Conservation (phyloP, 1,140 invertebrate species). For the Amphibalanus amphitrite region DNA sequence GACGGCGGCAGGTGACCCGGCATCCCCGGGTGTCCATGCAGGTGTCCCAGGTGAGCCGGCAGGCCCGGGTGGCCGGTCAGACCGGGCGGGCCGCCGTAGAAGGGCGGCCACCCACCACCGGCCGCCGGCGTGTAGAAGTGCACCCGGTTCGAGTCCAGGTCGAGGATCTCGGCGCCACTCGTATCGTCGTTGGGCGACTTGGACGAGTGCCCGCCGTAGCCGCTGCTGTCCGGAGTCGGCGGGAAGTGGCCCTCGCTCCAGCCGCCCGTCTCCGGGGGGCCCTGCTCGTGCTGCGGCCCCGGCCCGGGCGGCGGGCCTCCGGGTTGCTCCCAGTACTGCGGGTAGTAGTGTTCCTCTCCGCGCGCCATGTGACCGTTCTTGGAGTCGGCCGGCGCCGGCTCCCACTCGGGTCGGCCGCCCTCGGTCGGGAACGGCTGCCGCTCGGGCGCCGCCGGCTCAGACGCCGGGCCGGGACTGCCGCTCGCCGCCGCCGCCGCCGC, state of each 20-base stretch:
- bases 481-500: background rate
- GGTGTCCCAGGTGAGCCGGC: too few relatives aligned
- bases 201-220: background rate
- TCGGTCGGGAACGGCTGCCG: background rate
- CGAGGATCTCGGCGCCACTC: slow-evolving; percentile 50
- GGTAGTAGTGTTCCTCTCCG: background rate
- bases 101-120: too few relatives aligned
- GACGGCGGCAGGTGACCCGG: too few relatives aligned
- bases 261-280: background rate
- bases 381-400: background rate
- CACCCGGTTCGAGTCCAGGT: slow-evolving; percentile 74
- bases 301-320: too few relatives aligned
- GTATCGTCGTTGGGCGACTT: background rate
- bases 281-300: background rate
- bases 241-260: background rate
- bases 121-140: slow-evolving; percentile 22
- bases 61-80: too few relatives aligned
- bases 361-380: background rate
- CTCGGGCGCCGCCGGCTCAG: background rate
- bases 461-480: background rate
- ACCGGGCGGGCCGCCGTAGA: too few relatives aligned
- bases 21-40: too few relatives aligned
- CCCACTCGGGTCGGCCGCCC: background rate
- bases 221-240: background rate
- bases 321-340: background rate